Evolutionary conservation across 2,113 vertebrate species (phyloP), one percentile per base, ranked within the genome.

Genomic region (Muntiacus reevesi): DNA sequence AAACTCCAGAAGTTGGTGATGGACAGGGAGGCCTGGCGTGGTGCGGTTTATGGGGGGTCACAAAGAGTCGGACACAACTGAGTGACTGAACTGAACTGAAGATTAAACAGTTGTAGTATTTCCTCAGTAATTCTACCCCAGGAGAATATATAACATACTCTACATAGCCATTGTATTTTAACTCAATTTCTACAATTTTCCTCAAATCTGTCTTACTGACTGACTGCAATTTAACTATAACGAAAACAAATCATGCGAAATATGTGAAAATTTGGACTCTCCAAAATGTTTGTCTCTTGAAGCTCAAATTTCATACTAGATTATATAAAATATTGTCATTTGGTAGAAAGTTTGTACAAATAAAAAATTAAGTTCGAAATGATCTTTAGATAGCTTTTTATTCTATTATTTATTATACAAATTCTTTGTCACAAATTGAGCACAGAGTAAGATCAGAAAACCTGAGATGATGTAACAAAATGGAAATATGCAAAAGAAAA

Each of bases 401-500:
- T 57, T 62, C 92, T 62, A 87, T 0, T 87, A 62, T n/a, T 25
- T 84, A 57, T 11, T 90, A 54, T 9, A 86, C 6, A 9, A 89
- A 89, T 9, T 57, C 43, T 84, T 12, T 83, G 27, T 91, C 23
- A 87, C 27, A 9, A 85, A 23, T 15, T 87, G 40, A 95, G 71
- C n/a, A 82, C 17, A 89, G 14, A 87, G 21, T 92, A 52, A 98
- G 40, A 43, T 25, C 7, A 30, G 0, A 87, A 30, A 94, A 16
- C 60, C 55, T 92, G 90, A 97, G 88, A 45, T 89, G 25, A 50
- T 30, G 5, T 47, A 88, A 74, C 4, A 52, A 87, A 98, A 92
- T 47, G 2, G 3, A 97, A 93, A 97, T 28, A 8, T 0, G 0
- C 74, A 8, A 33, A 28, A 60, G n/a, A 94, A 97, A 87, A 86